Percentiles rank a stretch among this genome's conserved stretches.
Conservation (phyloP, 2,888 invertebrate genomes). For the Caenorhabditis imperialis region DNA sequence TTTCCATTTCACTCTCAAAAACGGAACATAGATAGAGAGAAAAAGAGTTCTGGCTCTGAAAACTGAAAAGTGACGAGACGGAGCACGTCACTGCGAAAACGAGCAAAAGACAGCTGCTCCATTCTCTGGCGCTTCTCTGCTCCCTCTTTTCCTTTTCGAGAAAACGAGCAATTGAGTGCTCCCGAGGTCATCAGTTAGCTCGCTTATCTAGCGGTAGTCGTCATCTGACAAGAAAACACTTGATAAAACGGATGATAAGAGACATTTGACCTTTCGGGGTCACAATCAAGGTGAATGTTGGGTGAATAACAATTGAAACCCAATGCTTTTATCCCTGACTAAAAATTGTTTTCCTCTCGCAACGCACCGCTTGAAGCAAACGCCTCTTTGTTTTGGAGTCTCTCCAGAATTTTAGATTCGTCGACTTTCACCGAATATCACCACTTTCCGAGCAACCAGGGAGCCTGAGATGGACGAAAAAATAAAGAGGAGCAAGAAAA, state of each 20-base stretch:
- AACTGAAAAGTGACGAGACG: neutral
- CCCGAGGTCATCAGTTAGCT: neutral
- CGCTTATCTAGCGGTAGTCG: no score
- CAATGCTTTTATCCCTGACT: no score
- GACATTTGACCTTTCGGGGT: no score
- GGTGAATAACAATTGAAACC: no score
- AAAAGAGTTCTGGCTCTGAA: neutral
- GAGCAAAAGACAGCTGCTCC: conserved; percentile 28
- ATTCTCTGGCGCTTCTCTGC: conserved; percentile 1
- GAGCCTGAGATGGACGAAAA: no score
- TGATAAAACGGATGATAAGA: no score
- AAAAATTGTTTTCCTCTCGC: no score
- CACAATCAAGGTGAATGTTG: no score
- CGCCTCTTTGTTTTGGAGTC: neutral
- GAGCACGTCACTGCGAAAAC: conserved; percentile 10
- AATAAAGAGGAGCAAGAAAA: no score
- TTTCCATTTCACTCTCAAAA: neutral
- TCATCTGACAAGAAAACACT: neutral
- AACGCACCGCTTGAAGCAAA: neutral
- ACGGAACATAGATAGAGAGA: neutral
- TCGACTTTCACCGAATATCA: no score
- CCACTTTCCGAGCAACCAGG: no score
- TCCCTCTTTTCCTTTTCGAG: neutral
- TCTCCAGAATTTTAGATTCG: no score
- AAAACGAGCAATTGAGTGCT: neutral